These are phyloP conservation scores for Agapornis canus DNA, from an alignment of 2,797 vertebrate genomes.

Conservation along the genomic window DNA sequence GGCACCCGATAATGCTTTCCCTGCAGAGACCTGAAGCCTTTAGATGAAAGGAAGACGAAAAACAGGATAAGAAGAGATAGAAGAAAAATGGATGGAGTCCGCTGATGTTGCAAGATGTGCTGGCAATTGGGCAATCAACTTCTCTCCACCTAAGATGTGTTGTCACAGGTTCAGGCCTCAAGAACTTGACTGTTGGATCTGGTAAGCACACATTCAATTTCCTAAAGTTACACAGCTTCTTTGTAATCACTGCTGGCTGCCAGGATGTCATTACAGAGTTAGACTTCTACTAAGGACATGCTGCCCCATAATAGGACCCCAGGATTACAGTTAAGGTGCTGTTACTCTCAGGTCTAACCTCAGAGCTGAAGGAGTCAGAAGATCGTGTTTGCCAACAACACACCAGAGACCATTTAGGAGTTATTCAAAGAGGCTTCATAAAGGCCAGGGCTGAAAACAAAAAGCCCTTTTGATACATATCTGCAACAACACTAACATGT, in stretches of 20 bases:
- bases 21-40: not conserved
- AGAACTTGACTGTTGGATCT: not conserved
- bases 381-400: not conserved
- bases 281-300: rapidly evolving
- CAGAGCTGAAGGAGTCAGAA: not conserved
- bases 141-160: rapidly evolving
- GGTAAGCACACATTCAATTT: not conserved
- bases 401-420: not conserved
- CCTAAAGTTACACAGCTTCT: not conserved
- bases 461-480: not conserved
- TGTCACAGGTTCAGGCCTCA: not conserved
- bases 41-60: not conserved
- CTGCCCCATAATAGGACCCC: not conserved
- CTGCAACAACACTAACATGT: not conserved
- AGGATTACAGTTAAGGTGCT: rapidly evolving
- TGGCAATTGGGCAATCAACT: not conserved
- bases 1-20: not conserved
- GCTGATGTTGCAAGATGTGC: not conserved
- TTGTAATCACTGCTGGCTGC: not conserved
- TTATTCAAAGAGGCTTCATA: not conserved
- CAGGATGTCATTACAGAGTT: not conserved
- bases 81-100: not conserved
- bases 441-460: slow-evolving; percentile 1
- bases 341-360: not conserved
- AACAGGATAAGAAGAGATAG: not conserved